A percentile compares a stretch with the other conserved stretches of the same genome.
Evolutionary conservation across 1,140 invertebrate genomes (phyloP).

Genomic region (Drosophila repleta): DNA sequence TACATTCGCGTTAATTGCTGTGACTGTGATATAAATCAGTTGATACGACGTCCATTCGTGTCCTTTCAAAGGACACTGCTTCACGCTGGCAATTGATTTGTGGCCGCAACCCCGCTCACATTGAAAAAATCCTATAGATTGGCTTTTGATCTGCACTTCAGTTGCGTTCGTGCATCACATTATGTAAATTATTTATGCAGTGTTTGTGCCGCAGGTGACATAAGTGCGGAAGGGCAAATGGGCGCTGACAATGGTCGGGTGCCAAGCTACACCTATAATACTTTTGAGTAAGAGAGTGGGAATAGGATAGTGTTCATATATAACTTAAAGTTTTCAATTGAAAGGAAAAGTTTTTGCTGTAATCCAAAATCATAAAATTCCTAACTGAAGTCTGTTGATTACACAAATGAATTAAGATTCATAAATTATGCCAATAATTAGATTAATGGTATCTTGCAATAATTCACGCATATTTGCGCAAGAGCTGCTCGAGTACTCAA

Average conservation of each 20-base stretch:
- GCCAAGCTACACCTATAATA: no score
- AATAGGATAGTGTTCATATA: no score
- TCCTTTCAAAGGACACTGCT: constrained; percentile 28
- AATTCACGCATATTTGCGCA: no score
- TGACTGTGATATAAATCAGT: constrained; percentile 75
- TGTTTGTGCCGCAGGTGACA: background rate
- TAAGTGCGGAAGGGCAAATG: background rate
- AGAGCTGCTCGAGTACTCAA: no score
- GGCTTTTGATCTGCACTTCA: constrained; percentile 22
- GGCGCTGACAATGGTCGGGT: background rate
- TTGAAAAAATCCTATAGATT: constrained; percentile 14
- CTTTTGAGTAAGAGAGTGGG: background rate
- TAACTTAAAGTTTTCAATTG: no score
- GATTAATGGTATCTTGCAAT: no score
- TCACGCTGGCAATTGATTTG: constrained; percentile 29
- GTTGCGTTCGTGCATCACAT: background rate
- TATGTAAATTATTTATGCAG: constrained; percentile 12
- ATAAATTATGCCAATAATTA: no score
- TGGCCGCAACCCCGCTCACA: constrained; percentile 16
- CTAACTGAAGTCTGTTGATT: no score
- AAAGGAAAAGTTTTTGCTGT: no score
- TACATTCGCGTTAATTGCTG: constrained; percentile 77
- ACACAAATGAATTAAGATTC: no score
- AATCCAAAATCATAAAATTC: no score
- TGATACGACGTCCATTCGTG: constrained; percentile 59